Base-by-base conservation (phyloP, 30 jellyfish, hydroid and myxozoan species). In the Chironex yamaguchii region DNA sequence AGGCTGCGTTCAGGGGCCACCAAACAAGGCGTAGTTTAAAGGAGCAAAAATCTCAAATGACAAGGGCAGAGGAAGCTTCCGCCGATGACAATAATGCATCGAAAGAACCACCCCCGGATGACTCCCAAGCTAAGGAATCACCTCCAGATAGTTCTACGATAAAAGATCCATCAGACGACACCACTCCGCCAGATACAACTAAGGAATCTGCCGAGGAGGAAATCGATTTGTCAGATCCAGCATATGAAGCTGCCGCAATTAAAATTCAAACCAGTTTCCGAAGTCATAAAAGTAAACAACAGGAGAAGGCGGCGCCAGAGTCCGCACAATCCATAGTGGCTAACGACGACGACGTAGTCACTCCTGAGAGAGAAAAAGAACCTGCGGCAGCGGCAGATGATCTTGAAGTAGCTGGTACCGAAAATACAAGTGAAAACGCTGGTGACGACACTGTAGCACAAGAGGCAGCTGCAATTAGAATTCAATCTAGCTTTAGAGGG, bases 231-330 rank as follows among this genome's bases (percentile, higher is more conserved):
- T 6, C 9, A 6, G 58, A 42, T 42, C 67, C 34, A 29, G 83
- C 79, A 71, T 82, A 89, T 76, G 97, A 89, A 36, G 90, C 49
- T 17, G 97, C 97, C 3, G 97, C 97, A 36, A 35, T 84, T 24
- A 82, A 67, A 66, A 91, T 91, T 36, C 97, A 91, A 79, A 77
- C 96, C 25, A 82, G 97, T 76, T 91, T 83, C 82, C 89, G 97
- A 23, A 96, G 97, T 50, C 97, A 83, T 76, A 65, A 62, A 67
- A 94, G 95, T n/a, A 85, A 96, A 71, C 84, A 91, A 71, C 90
- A 84, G 36, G 90, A 82, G 30, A 86, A 77, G 13, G 90, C 90
- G 9, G 52, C 79, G 87, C 83, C 69, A 50, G 53, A 52, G 3
- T 36, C 89, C 17, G 35, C 34, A 31, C 64, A 49, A 30, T 25